phyloP scores from a whole-genome alignment of 2,888 invertebrate genomes.

The Phortica magna region DNA sequence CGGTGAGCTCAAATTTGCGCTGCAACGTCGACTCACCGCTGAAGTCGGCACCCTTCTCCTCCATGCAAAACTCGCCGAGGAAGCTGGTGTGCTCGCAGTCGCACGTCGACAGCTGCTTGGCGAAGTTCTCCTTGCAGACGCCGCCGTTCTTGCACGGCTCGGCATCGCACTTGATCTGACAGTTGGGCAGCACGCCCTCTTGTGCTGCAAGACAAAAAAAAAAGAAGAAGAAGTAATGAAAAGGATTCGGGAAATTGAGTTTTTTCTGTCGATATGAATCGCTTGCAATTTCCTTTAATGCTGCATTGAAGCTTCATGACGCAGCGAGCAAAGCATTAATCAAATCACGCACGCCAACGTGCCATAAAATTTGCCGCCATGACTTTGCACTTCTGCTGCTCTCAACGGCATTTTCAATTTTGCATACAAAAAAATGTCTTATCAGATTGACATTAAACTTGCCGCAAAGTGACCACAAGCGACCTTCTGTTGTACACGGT shows the following conservation, averaged over 20 bases:
- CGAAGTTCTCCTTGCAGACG: slow-evolving; percentile 92
- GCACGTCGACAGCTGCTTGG: slow-evolving; percentile 90
- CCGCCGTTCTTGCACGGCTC: slow-evolving; percentile 93
- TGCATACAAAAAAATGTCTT: slow-evolving; percentile 42
- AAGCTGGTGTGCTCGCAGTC: slow-evolving; percentile 94
- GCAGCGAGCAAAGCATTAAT: slow-evolving; percentile 1
- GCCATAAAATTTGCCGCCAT: slow-evolving; percentile 18
- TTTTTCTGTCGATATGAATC: not conserved
- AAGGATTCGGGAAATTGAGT: slow-evolving; percentile 4
- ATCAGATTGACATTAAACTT: slow-evolving; percentile 72
- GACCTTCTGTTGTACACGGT: not conserved
- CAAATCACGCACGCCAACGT: slow-evolving; percentile 19
- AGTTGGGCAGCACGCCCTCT: slow-evolving; percentile 87
- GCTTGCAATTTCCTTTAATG: slow-evolving; percentile 28
- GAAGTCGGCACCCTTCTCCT: slow-evolving; percentile 94
- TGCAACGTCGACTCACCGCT: slow-evolving; percentile 91
- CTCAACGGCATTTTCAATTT: not conserved
- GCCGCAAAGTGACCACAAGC: slow-evolving; percentile 39
- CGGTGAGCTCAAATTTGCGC: slow-evolving; percentile 85
- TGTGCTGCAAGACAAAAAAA: slow-evolving; percentile 76
- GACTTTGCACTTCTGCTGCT: not conserved
- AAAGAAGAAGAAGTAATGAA: no score
- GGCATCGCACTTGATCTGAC: slow-evolving; percentile 93
- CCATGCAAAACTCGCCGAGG: slow-evolving; percentile 91
- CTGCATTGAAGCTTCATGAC: slow-evolving; percentile 6